Conservation (phyloP, 2,888 invertebrate species). For the Cantharis rustica region DNA sequence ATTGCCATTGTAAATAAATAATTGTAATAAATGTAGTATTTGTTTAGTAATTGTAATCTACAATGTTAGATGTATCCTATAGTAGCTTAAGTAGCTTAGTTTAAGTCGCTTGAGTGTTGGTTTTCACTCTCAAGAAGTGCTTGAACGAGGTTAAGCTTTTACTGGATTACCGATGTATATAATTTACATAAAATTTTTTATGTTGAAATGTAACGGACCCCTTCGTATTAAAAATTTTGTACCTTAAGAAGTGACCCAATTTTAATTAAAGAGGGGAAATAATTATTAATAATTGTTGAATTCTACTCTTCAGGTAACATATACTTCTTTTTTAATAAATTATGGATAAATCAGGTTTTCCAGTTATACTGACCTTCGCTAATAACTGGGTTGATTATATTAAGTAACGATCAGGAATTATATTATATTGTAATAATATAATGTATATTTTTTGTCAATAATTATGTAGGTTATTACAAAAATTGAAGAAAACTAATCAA, state of each 20-base stretch:
- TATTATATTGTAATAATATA: neutral
- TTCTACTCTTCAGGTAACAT: neutral
- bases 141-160: neutral
- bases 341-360: neutral
- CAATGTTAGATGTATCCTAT: neutral
- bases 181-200: neutral
- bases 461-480: neutral
- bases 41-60: neutral
- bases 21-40: neutral
- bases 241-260: neutral
- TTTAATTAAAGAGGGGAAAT: neutral
- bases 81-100: neutral
- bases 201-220: neutral
- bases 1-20: neutral
- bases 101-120: neutral
- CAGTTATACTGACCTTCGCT: neutral
- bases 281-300: neutral
- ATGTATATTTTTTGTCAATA: neutral
- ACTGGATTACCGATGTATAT: neutral
- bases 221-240: neutral
- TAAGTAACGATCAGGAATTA: neutral
- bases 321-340: neutral
- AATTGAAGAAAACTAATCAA: neutral
- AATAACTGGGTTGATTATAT: neutral
- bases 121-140: neutral